Evolutionary conservation across 1,140 invertebrate genomes (phyloP).

Genomic region (Thalassaphorura encarpata): DNA sequence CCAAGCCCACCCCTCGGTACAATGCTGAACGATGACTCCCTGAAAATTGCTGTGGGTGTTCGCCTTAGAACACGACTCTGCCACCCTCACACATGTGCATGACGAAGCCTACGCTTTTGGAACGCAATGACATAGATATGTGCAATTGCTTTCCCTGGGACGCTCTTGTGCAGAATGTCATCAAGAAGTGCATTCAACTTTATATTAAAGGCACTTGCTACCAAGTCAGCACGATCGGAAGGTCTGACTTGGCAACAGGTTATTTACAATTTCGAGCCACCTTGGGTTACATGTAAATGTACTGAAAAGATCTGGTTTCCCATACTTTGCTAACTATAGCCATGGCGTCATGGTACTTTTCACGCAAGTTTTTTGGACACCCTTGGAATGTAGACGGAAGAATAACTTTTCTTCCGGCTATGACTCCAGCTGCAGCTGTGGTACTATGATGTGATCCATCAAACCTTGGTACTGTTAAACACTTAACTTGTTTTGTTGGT

Average conservation of each 20-base stretch:
- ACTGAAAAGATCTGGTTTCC: constrained; percentile 40
- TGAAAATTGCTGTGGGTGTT: too few relatives aligned
- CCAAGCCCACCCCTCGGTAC: too few relatives aligned
- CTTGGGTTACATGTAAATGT: constrained; percentile 41
- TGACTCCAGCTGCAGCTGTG: background rate
- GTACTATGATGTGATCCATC: constrained; percentile 24
- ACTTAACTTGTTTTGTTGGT: background rate
- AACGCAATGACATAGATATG: constrained; percentile 33
- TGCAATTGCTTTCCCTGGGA: constrained; percentile 32
- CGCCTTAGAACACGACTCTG: too few relatives aligned
- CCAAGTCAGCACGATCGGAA: constrained; percentile 40
- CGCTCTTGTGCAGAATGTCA: constrained; percentile 5
- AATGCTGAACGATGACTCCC: too few relatives aligned
- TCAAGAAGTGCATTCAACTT: constrained; percentile 39
- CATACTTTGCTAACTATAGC: constrained; percentile 36
- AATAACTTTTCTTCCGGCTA: constrained; percentile 18
- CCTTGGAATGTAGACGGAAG: constrained; percentile 29
- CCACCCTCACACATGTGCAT: constrained; percentile 36
- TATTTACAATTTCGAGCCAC: constrained; percentile 38
- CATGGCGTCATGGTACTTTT: constrained; percentile 39
- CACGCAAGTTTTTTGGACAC: constrained; percentile 34
- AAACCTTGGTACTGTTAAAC: constrained; percentile 25
- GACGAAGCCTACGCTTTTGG: constrained; percentile 38
- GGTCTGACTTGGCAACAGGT: constrained; percentile 3
- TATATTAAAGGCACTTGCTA: constrained; percentile 40